Evolutionary conservation across 2,797 vertebrate species (phyloP), one percentile per base, ranked within the genome.

Genomic region (Galagoides demidoff): DNA sequence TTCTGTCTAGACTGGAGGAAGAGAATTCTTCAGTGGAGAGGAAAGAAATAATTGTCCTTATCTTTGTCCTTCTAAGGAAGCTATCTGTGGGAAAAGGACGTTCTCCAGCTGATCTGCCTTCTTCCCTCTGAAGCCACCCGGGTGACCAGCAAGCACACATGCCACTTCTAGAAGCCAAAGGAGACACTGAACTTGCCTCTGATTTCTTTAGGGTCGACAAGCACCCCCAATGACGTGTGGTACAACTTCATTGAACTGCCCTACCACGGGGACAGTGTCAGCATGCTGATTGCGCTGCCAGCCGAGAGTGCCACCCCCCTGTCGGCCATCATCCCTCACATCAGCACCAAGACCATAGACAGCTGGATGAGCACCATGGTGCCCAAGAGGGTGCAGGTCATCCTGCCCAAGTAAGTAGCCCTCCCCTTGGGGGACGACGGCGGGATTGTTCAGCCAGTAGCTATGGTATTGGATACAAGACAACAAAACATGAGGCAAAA

Each of bases 201-300:
- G 87, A 20, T 95, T 70, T 66, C 37, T 95, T 68, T 90, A 99
- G 99, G 99, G 82, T 98, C 99, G 12, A 99, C 99, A 52, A 99
- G 98, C 97, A 99, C 99, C 23, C 99, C 99, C 0, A 98, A 98
- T 57, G 99, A 98, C 9, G 94, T 99, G 71, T 99, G 99, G 98
- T 99, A 99, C 95, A 99, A 98, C 85, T 99, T 99, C 89, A 99
- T 99, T 2, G 99, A 99, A 90, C 98, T 99, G 95, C 99, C 99
- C 0, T 99, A 99, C 97, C 99, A 99, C 0, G 99, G 99, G 10
- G 99, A 99, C 87, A 99, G 98, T 90, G 98, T 99, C 97, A 99
- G 99, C 98, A 99, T 99, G 99, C 94, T 99, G 98, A 99, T 99
- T 0, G 99, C 98, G 0, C 94, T 99, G 97, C 99, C 99, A 0